Percentiles rank a stretch among this genome's conserved stretches.
Evolutionary conservation across 2,113 vertebrate genomes (phyloP).

Genomic region (Macquaria ambigua): DNA sequence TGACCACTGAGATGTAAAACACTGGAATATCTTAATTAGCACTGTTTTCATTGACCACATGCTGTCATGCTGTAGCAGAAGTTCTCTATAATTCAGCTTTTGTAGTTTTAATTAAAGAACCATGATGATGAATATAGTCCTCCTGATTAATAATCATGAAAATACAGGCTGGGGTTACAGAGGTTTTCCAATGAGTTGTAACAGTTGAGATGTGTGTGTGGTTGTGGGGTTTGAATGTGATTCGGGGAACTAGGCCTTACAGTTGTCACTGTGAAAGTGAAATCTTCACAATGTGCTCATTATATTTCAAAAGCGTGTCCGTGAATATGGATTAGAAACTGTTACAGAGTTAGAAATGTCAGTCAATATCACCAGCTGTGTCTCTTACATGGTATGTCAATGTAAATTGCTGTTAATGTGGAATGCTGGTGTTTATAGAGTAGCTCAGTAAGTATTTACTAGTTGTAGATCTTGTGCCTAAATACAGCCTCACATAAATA

Average conservation of each 20-base stretch:
- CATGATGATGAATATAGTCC: neutral
- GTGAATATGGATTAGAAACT: constrained; percentile 65
- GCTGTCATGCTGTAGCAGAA: neutral
- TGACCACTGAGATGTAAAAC: constrained; percentile 19
- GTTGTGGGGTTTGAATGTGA: constrained; percentile 18
- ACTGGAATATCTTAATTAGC: constrained; percentile 26
- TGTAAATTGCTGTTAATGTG: constrained; percentile 70
- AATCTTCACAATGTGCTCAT: constrained; percentile 60
- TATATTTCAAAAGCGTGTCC: constrained; percentile 65
- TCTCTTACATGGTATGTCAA: constrained; percentile 46
- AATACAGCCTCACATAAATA: constrained; percentile 71
- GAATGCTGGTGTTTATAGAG: constrained; percentile 75
- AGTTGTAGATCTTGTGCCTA: constrained; percentile 69
- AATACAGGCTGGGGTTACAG: neutral
- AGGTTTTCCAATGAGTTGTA: constrained; percentile 5
- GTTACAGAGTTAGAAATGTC: constrained; percentile 64
- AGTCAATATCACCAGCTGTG: constrained; percentile 68
- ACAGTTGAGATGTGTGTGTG: constrained; percentile 24
- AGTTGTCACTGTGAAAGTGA: constrained; percentile 39
- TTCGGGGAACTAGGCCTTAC: constrained; percentile 26
- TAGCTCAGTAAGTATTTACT: constrained; percentile 73
- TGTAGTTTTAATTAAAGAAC: constrained; percentile 2
- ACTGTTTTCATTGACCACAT: constrained; percentile 20
- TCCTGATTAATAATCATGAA: constrained; percentile 7
- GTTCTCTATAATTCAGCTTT: neutral